Evolutionary conservation across 2,113 vertebrate genomes (phyloP), one percentile per base, ranked within the genome.

Genomic region (Amphiprion percula): DNA sequence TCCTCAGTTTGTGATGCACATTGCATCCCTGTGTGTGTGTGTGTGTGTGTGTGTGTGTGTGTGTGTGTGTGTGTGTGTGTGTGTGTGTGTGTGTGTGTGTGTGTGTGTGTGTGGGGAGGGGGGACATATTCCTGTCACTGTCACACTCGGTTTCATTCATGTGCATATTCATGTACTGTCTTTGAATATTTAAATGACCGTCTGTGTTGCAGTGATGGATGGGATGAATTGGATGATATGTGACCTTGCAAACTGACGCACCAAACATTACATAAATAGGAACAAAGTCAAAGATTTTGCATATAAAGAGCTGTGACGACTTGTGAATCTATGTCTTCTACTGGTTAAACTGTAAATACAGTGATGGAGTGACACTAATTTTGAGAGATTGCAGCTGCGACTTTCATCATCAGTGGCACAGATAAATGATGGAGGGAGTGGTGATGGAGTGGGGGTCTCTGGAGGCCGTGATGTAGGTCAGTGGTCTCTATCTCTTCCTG

Each of bases 381-480:
- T 44, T 44, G 14, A 44, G 14, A 44, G 41, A 44, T 12, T 44
- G 41, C 41, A 14, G 41, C 14, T 37, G 33, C 8, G 1, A 9
- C 8, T 37, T 37, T 37, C 33, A 10, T 37, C 33, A 44, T 44
- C 41, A 44, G 11, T 44, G 41, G 41, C 41, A 44, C 41, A 44
- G 41, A 44, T 44, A 44, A 44, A 14, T 37, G 33, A 37, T 37
- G 33, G 33, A 12, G 64, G 77, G 68, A 77, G 68, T 19, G 30
- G 63, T 65, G 65, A 72, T 70, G 21, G 82, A 64, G 49, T 21
- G 1, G 39, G 47, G 53, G 76, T 69, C 53, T 77, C 80, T 55
- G 26, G 84, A 41, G 82, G 33, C 17, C 53, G 39, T 46, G 46
- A 86, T 80, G 80, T 87, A 75, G 84, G 86, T 71, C 86, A 85